Evolutionary conservation across 2,888 invertebrate species (phyloP), one percentile per base, ranked within the genome.

Genomic region (Zhuqinia jingwanae): DNA sequence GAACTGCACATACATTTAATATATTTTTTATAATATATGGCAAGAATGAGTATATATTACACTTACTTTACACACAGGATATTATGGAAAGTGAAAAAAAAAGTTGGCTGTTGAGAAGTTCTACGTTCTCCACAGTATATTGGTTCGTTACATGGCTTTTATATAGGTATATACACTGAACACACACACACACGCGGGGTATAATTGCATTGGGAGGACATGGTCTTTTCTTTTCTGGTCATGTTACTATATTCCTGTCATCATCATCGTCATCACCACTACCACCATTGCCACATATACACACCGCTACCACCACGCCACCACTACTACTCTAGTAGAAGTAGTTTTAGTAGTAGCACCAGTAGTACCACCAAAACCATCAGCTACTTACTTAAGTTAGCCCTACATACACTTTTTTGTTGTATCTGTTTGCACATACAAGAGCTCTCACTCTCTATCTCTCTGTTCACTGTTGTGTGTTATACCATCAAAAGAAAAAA

Each of bases 141-240:
- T 20, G 47, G 70, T 50, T 70, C 25, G 47, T 25, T 50, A 36
- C 36, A 36, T 8, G 8, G 36, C 8, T 8, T 6, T 36, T n/a
- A n/a, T n/a, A n/a, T n/a, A n/a, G n/a, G n/a, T n/a, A n/a, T n/a
- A n/a, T n/a, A n/a, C n/a, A n/a, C n/a, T n/a, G n/a, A n/a, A 15
- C 27, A 22, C n/a, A 47, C 50, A 70, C 50, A 70, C n/a, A 63
- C 30, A 63, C 47, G 27, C 47, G 47, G 22, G 25, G 70, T 70
- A 70, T 70, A 70, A 70, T 70, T 70, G 70, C 47, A 45, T 70
- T 70, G 70, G 47, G 70, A 47, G 70, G 70, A 70, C 70, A 70
- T 70, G 25, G 70, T 70, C 68, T 70, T 70, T 42, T 70, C 68
- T 70, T 70, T 42, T 70, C 25, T 47, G 22, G 47, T 70, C 70